Percentiles rank a stretch among this genome's conserved stretches.
phyloP scores from a whole-genome alignment of 2,888 invertebrate species.

The Drosophila testacea region DNA sequence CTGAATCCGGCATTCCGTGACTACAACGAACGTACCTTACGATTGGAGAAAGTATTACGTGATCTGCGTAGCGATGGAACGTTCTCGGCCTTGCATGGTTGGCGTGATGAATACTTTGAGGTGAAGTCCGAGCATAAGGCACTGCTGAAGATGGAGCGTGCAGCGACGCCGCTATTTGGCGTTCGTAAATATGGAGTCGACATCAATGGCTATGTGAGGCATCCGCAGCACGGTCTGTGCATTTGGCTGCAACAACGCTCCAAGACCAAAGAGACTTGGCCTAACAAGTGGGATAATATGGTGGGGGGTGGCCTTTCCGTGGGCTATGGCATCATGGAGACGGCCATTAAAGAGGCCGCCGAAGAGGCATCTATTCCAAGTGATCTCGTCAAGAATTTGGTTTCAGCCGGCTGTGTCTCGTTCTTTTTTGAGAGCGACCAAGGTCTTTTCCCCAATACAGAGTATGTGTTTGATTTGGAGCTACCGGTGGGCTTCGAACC shows the following conservation, averaged over 20 bases:
- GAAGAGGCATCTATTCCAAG: slow-evolving; percentile 97
- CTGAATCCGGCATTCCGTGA: slow-evolving; percentile 95
- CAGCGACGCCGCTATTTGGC: slow-evolving; percentile 97
- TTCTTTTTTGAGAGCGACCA: slow-evolving; percentile 96
- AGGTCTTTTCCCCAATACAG: slow-evolving; percentile 97
- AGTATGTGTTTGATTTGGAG: slow-evolving; percentile 97
- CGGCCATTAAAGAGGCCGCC: slow-evolving; percentile 96
- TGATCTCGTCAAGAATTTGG: slow-evolving; percentile 88
- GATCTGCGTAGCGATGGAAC: slow-evolving; percentile 91
- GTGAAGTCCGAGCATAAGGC: slow-evolving; percentile 90
- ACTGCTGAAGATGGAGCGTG: slow-evolving; percentile 93
- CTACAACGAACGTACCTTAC: slow-evolving; percentile 92
- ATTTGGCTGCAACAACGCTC: slow-evolving; percentile 96
- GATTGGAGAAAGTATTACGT: slow-evolving; percentile 92
- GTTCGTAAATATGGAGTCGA: slow-evolving; percentile 97
- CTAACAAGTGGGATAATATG: slow-evolving; percentile 97
- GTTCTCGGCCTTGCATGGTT: slow-evolving; percentile 93
- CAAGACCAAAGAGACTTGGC: slow-evolving; percentile 97
- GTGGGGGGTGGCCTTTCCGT: slow-evolving; percentile 97
- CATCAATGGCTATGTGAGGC: slow-evolving; percentile 95
- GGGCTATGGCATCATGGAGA: slow-evolving; percentile 94
- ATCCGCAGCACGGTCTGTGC: slow-evolving; percentile 93
- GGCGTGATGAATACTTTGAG: slow-evolving; percentile 98
- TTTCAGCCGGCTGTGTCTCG: slow-evolving; percentile 85
- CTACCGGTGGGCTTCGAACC: slow-evolving; percentile 95